phyloP scores from a whole-genome alignment of 2,113 vertebrate genomes.

The Numenius arquata region DNA sequence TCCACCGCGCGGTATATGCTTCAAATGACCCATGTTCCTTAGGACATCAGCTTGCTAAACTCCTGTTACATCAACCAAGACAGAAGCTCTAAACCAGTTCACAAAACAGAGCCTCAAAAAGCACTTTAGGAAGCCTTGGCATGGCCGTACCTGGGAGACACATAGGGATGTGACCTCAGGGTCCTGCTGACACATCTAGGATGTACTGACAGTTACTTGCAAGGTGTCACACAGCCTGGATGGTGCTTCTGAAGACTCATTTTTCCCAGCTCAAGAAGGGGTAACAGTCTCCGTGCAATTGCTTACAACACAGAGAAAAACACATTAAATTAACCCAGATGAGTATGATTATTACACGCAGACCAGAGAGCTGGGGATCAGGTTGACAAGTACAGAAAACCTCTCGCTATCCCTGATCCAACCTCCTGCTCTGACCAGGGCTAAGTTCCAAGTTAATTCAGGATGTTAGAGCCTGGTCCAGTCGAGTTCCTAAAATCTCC shows the following conservation, averaged over 20 bases:
- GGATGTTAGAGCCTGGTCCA: background rate
- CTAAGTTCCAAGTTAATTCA: background rate
- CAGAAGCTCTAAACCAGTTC: background rate
- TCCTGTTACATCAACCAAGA: background rate
- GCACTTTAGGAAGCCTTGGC: background rate
- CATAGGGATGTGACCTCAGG: fast-evolving
- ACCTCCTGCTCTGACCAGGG: background rate
- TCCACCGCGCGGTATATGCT: fast-evolving
- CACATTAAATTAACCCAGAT: fast-evolving
- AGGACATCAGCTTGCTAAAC: background rate
- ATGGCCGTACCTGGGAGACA: background rate
- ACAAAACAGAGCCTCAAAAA: background rate
- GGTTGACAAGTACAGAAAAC: background rate
- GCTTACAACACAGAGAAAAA: background rate
- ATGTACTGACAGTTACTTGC: background rate
- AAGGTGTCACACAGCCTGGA: background rate
- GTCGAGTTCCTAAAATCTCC: background rate
- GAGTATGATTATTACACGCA: background rate
- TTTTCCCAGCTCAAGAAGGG: fast-evolving
- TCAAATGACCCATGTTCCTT: background rate
- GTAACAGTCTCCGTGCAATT: fast-evolving
- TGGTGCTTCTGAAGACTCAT: background rate
- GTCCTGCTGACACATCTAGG: background rate
- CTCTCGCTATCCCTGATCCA: background rate
- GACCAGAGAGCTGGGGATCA: background rate